Conservation (phyloP, 2,888 invertebrate genomes). For the Strigamia crassipes region DNA sequence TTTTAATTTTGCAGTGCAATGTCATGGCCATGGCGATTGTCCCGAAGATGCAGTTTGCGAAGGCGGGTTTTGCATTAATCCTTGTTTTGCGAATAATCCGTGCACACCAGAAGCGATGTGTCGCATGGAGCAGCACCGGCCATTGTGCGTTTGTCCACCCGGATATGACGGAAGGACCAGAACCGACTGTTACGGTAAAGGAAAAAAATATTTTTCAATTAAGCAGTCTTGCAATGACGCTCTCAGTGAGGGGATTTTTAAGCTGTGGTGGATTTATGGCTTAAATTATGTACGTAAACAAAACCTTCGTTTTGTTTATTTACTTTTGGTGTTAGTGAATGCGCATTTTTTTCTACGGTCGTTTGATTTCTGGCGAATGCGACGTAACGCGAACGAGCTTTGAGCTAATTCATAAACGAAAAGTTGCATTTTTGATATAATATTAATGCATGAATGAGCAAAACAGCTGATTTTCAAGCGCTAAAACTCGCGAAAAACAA, state of each 20-base stretch:
- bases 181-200: conserved; percentile 44
- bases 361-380: background rate
- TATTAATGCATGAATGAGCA: too few relatives aligned
- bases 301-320: background rate
- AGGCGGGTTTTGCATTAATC: conserved; percentile 75
- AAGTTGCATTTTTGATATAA: background rate
- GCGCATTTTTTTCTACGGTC: background rate
- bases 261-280: background rate
- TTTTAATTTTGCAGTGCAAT: background rate
- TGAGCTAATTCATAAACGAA: background rate
- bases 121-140: conserved; percentile 53
- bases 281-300: background rate
- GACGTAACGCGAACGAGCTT: background rate
- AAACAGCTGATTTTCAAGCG: background rate
- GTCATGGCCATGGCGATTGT: conserved; percentile 51
- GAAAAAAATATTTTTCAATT: background rate
- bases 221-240: background rate
- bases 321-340: background rate
- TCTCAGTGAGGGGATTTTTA: conserved; percentile 1
- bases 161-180: conserved; percentile 76
- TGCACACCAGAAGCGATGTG: conserved; percentile 55
- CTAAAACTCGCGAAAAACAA: background rate
- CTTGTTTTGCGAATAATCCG: conserved; percentile 63
- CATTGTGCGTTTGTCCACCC: conserved; percentile 65
- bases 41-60: conserved; percentile 75